These are phyloP conservation scores for Congeria kusceri DNA, from an alignment of 2,888 invertebrate genomes.

Conservation along the genomic window DNA sequence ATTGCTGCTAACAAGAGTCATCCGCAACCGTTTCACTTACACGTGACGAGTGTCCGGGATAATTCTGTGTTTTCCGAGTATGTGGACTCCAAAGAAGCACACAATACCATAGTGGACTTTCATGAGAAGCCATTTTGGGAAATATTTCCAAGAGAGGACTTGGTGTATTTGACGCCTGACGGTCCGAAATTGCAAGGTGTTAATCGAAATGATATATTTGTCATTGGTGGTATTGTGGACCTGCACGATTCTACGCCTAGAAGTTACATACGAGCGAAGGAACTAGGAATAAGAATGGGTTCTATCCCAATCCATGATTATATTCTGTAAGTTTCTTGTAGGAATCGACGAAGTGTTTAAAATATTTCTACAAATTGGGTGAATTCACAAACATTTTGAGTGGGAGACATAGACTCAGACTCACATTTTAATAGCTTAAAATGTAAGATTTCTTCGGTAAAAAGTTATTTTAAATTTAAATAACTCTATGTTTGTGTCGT, in stretches of 20 bases:
- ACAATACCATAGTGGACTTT: background rate
- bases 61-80: background rate
- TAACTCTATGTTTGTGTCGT: too few species aligned
- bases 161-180: constrained; percentile 2
- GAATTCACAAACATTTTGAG: too few species aligned
- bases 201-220: background rate
- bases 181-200: background rate
- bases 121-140: constrained; percentile 8
- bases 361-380: too few species aligned
- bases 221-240: background rate
- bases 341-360: too few species aligned
- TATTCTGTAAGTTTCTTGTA: background rate
- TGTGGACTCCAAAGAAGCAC: background rate
- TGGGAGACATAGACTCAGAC: too few species aligned
- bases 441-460: too few species aligned
- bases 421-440: too few species aligned
- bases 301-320: background rate
- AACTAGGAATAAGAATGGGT: background rate
- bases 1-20: background rate
- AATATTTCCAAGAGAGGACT: background rate
- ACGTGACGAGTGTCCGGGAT: background rate
- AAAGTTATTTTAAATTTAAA: too few species aligned
- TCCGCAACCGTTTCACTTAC: background rate
- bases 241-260: background rate
- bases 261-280: background rate